These are phyloP conservation scores for Tiliacea citrago DNA, from an alignment of 2,888 invertebrate species.

Conservation along the genomic window DNA sequence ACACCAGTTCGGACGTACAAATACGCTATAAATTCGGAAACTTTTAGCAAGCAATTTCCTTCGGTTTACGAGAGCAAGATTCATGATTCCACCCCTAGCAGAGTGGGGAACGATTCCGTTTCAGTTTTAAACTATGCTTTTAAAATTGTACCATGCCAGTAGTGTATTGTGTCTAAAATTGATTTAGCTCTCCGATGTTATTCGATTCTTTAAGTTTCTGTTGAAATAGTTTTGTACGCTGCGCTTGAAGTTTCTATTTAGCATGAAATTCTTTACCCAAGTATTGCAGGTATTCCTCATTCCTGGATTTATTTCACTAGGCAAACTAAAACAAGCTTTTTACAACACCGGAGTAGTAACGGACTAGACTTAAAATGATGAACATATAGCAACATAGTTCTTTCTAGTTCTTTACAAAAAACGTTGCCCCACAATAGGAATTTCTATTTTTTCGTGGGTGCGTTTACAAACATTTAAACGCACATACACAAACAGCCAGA, in stretches of 20 bases:
- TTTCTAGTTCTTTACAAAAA: too few species aligned
- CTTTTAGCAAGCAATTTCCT: conserved; percentile 89
- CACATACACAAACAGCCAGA: too few species aligned
- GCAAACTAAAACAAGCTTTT: background rate
- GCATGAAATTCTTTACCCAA: background rate
- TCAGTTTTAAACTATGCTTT: conserved; percentile 71
- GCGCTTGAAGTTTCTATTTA: conserved; percentile 1
- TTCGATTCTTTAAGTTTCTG: conserved; percentile 22
- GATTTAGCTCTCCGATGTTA: conserved; percentile 52
- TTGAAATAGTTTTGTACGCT: conserved; percentile 26
- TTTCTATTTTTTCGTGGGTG: too few species aligned
- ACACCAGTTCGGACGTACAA: conserved; percentile 74
- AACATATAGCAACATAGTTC: background rate
- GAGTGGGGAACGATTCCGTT: conserved; percentile 64
- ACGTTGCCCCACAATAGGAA: too few species aligned
- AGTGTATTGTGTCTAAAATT: conserved; percentile 57
- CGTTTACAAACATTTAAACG: too few species aligned
- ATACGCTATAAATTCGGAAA: conserved; percentile 87
- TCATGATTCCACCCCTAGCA: conserved; percentile 75
- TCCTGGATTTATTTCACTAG: background rate
- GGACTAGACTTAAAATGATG: background rate
- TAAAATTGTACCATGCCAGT: conserved; percentile 60
- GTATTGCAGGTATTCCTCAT: background rate
- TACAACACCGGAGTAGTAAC: background rate
- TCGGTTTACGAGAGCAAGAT: conserved; percentile 85